Percentiles rank a stretch among this genome's conserved stretches.
phyloP scores from a whole-genome alignment of 2,797 vertebrate species.

The Pitangus sulphuratus region DNA sequence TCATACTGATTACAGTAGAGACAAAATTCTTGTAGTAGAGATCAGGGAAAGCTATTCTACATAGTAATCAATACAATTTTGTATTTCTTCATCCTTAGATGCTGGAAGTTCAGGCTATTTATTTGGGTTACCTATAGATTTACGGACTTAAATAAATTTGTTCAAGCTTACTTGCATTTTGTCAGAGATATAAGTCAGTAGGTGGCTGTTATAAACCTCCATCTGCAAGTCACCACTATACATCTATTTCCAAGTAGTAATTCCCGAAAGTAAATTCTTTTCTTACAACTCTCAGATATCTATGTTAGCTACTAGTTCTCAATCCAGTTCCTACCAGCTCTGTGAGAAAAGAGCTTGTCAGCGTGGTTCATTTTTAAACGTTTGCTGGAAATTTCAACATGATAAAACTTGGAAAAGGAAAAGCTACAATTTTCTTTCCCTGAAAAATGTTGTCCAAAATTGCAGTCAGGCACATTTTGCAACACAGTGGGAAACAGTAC shows the following conservation, averaged over 20 bases:
- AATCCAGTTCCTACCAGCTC: neutral
- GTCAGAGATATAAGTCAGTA: neutral
- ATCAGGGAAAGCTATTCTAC: neutral
- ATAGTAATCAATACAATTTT: neutral
- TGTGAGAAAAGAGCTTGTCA: neutral
- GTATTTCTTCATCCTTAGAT: neutral
- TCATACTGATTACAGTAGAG: neutral
- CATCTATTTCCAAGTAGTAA: neutral
- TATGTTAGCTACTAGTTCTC: neutral
- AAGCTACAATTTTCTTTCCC: neutral
- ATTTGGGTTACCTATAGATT: neutral
- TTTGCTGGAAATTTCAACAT: conserved; percentile 10
- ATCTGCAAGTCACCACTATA: neutral
- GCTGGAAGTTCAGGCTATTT: neutral
- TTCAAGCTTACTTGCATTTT: neutral
- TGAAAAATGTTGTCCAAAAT: neutral
- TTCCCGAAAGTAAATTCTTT: neutral
- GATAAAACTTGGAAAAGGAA: neutral
- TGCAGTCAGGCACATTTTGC: neutral
- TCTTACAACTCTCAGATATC: neutral
- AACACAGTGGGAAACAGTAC: neutral
- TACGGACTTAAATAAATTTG: neutral
- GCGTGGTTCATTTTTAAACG: neutral
- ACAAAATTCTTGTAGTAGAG: neutral
- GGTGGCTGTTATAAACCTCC: neutral